phyloP scores from a whole-genome alignment of 2,797 vertebrate genomes.

The Columba guinea region DNA sequence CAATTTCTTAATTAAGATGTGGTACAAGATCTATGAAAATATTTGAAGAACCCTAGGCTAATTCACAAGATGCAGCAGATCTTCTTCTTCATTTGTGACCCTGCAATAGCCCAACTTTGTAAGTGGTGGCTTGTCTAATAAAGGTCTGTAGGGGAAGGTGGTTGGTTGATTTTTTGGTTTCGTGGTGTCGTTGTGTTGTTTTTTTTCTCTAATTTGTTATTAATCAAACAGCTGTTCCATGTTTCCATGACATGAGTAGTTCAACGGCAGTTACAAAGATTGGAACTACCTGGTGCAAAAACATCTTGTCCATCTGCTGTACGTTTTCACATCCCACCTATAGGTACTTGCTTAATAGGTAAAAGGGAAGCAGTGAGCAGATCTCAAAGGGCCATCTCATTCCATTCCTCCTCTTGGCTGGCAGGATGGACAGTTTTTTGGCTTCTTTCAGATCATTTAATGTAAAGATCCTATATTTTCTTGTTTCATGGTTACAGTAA shows the following conservation, averaged over 20 bases:
- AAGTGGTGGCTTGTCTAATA: background rate
- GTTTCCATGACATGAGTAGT: background rate
- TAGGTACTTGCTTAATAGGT: background rate
- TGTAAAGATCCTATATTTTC: slow-evolving; percentile 16
- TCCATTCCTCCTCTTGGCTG: background rate
- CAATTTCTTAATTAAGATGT: background rate
- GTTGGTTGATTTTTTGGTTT: background rate
- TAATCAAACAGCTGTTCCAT: background rate
- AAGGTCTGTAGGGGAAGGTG: background rate
- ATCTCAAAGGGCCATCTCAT: background rate
- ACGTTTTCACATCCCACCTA: background rate
- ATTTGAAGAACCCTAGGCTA: background rate
- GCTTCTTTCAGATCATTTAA: background rate
- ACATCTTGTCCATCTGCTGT: background rate
- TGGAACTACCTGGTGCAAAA: background rate
- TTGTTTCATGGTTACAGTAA: background rate
- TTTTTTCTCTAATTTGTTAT: background rate
- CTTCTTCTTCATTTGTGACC: background rate
- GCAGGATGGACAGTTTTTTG: background rate
- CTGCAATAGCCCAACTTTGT: background rate
- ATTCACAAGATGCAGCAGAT: background rate
- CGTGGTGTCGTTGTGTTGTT: background rate
- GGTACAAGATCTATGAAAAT: background rate
- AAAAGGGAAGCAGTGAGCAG: background rate
- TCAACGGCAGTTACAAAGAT: background rate